Percentiles rank a stretch among this genome's conserved stretches.
Evolutionary conservation across 2,113 vertebrate genomes (phyloP).

Genomic region (Microtus montanus): DNA sequence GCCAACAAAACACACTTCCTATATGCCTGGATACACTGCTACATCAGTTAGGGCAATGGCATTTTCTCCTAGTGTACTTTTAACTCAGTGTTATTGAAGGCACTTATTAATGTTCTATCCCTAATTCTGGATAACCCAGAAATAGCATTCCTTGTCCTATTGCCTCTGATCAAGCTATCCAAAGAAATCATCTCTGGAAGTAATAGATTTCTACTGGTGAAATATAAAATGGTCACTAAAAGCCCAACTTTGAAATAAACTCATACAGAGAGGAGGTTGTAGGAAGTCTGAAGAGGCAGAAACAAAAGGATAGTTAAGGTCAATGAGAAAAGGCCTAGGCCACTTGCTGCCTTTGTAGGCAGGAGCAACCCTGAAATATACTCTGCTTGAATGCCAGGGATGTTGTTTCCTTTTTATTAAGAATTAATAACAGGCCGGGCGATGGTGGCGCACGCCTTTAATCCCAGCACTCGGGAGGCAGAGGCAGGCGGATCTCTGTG

Average conservation of each 20-base stretch:
- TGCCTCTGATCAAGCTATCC: neutral
- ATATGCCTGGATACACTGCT: neutral
- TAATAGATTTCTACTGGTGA: neutral
- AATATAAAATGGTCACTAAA: neutral
- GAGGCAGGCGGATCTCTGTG: too few species aligned
- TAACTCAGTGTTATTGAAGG: neutral
- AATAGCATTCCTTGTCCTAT: neutral
- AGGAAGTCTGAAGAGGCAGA: neutral
- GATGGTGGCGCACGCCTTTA: too few species aligned
- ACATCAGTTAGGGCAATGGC: neutral
- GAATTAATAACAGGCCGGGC: neutral
- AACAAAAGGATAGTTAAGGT: neutral
- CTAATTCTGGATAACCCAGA: neutral
- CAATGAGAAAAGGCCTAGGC: neutral
- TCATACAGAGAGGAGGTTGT: neutral
- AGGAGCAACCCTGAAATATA: neutral
- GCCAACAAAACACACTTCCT: neutral
- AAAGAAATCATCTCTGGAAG: neutral
- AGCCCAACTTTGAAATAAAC: neutral
- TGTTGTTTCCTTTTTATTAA: neutral
- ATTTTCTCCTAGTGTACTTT: neutral
- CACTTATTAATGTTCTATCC: neutral
- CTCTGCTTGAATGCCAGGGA: neutral
- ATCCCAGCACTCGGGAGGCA: too few species aligned
- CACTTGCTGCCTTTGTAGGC: neutral